phyloP scores from a whole-genome alignment of 2,113 vertebrate species.

The Pipa parva region DNA sequence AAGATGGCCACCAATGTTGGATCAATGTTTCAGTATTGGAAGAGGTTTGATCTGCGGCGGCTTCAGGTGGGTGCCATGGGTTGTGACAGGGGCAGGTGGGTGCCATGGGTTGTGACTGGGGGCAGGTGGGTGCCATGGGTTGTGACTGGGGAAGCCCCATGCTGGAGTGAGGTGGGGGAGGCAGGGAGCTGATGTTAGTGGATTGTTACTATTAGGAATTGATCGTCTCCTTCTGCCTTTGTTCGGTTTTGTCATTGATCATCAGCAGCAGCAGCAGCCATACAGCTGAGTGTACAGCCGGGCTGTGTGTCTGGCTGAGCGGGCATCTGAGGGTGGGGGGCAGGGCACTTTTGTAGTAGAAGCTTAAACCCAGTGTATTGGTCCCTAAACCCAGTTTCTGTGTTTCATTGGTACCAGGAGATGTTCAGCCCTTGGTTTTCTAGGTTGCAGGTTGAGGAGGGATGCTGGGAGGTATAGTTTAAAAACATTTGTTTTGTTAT shows the following conservation, averaged over 20 bases:
- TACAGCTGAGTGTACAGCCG: slow-evolving; percentile 54
- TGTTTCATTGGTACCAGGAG: too few relatives aligned
- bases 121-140: slow-evolving; percentile 35
- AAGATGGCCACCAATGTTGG: slow-evolving; percentile 98
- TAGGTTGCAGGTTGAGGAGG: too few relatives aligned
- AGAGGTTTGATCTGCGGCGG: slow-evolving; percentile 92
- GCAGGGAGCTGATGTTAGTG: slow-evolving; percentile 54
- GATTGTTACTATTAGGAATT: slow-evolving; percentile 92
- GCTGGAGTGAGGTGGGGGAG: slow-evolving; percentile 23
- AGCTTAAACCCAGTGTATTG: neutral
- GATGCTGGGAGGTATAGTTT: too few relatives aligned
- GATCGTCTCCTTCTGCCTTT: slow-evolving; percentile 83
- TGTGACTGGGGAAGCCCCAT: slow-evolving; percentile 21
- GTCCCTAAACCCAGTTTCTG: neutral
- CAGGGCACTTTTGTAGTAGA: too few relatives aligned
- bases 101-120: too few relatives aligned
- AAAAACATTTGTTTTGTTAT: too few relatives aligned
- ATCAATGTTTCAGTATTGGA: slow-evolving; percentile 95
- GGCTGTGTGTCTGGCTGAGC: slow-evolving; percentile 45
- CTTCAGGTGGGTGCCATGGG: slow-evolving; percentile 83
- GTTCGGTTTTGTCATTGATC: slow-evolving; percentile 92
- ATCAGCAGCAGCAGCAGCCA: slow-evolving; percentile 73
- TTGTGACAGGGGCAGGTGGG: slow-evolving; percentile 47
- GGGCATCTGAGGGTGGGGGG: neutral
- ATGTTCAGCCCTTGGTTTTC: too few relatives aligned